Evolutionary conservation across 2,888 invertebrate genomes (phyloP).

Genomic region (Campaea margaritaria): DNA sequence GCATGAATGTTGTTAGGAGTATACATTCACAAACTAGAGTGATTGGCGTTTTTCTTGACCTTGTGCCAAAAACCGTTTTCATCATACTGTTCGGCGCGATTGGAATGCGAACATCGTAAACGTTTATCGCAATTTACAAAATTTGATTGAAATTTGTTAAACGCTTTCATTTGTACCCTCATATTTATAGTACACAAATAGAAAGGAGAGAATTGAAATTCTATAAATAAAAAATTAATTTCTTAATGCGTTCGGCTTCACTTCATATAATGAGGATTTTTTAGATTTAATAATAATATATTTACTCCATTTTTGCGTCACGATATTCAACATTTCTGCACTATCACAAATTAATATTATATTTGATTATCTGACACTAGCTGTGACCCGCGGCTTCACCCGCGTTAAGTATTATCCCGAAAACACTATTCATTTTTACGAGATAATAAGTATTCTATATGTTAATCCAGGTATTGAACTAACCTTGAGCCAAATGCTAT

Average conservation of each 20-base stretch:
- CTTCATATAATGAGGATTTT: slow-evolving; percentile 6
- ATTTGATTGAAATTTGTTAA: background rate
- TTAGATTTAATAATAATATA: no score
- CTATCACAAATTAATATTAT: no score
- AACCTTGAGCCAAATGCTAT: no score
- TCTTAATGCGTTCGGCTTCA: no score
- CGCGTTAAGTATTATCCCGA: no score
- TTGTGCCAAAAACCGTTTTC: slow-evolving; percentile 46
- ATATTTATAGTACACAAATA: background rate
- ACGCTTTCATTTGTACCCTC: background rate
- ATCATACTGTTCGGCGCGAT: slow-evolving; percentile 40
- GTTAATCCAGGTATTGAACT: no score
- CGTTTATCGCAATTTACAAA: slow-evolving; percentile 26
- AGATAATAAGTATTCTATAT: no score
- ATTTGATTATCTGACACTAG: no score
- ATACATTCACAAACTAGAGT: slow-evolving; percentile 48
- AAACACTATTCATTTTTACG: no score
- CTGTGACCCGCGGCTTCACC: no score
- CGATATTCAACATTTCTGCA: no score
- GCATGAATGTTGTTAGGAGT: slow-evolving; percentile 30
- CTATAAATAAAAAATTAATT: background rate
- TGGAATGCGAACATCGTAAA: slow-evolving; percentile 35
- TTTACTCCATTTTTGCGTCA: no score
- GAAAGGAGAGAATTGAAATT: background rate
- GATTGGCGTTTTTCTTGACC: slow-evolving; percentile 44